Evolutionary conservation across 2,113 vertebrate genomes (phyloP).

Genomic region (Hippocampus mohnikei): DNA sequence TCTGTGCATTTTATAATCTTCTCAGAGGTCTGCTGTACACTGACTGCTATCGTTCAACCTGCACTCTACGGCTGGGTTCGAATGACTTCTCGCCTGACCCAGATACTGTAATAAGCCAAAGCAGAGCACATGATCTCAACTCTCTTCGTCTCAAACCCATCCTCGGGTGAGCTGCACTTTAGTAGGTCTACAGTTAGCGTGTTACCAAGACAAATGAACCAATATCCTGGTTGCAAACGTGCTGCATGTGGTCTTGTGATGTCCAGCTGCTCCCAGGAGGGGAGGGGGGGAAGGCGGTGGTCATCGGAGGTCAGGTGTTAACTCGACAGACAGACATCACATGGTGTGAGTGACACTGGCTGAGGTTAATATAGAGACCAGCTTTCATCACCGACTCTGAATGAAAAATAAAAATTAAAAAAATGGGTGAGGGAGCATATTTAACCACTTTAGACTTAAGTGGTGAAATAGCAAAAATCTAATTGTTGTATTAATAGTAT

Average conservation of each 20-base stretch:
- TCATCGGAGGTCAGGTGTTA: slow-evolving; percentile 2
- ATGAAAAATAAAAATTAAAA: not conserved
- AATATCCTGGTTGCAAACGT: slow-evolving; percentile 40
- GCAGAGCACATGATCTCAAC: slow-evolving; percentile 14
- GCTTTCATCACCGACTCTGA: not conserved
- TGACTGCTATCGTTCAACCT: slow-evolving; percentile 7
- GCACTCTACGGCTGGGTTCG: slow-evolving; percentile 19
- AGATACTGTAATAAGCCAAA: slow-evolving; percentile 46
- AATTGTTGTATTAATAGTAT: no score
- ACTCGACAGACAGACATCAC: slow-evolving; percentile 12
- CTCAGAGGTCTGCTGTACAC: not conserved
- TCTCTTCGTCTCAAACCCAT: slow-evolving; percentile 12
- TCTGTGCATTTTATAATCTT: not conserved
- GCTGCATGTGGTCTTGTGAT: slow-evolving; percentile 16
- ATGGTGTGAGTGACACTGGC: not conserved
- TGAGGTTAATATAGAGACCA: not conserved
- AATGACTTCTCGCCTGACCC: slow-evolving; percentile 32
- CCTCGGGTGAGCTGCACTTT: slow-evolving; percentile 28
- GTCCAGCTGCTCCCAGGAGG: slow-evolving; percentile 24
- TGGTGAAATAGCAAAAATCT: not conserved
- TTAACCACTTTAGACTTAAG: not conserved
- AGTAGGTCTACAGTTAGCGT: slow-evolving; percentile 16
- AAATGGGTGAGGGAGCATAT: not conserved
- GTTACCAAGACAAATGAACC: slow-evolving; percentile 32
- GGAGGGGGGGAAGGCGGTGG: not conserved